These are phyloP conservation scores for Sarcophaga rosellei DNA, from an alignment of 2,888 invertebrate genomes.

Conservation along the genomic window DNA sequence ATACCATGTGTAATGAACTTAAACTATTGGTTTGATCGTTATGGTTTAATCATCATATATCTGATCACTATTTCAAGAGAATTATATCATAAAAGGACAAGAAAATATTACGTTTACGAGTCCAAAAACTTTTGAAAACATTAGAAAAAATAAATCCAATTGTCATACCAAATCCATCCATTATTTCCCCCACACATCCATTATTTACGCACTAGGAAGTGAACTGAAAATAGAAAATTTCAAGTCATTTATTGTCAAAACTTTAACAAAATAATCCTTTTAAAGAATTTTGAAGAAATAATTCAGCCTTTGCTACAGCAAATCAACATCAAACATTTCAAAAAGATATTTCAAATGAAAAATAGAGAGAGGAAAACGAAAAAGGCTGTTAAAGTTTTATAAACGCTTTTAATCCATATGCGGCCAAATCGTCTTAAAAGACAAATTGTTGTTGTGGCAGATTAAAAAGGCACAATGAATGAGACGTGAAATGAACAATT, in stretches of 20 bases:
- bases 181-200: conserved; percentile 26
- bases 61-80: too few relatives aligned
- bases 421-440: conserved; percentile 65
- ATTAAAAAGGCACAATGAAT: conserved; percentile 23
- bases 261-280: conserved; percentile 64
- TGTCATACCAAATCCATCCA: conserved; percentile 52
- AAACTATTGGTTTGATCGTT: too few relatives aligned
- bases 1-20: too few relatives aligned
- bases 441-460: conserved; percentile 67
- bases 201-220: conserved; percentile 32
- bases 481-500: conserved; percentile 16
- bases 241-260: conserved; percentile 65
- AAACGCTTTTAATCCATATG: conserved; percentile 66
- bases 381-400: conserved; percentile 64
- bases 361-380: not conserved
- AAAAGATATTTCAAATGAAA: conserved; percentile 37
- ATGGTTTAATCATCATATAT: too few relatives aligned
- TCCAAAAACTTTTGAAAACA: conserved; percentile 57
- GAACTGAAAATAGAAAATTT: conserved; percentile 8
- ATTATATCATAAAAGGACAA: too few relatives aligned
- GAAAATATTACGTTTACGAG: too few relatives aligned
- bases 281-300: conserved; percentile 40
- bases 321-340: conserved; percentile 19
- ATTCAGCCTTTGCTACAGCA: conserved; percentile 32
- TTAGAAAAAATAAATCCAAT: conserved; percentile 46